These are phyloP conservation scores for Agriopis aurantiaria DNA, from an alignment of 2,888 invertebrate genomes.

Conservation along the genomic window DNA sequence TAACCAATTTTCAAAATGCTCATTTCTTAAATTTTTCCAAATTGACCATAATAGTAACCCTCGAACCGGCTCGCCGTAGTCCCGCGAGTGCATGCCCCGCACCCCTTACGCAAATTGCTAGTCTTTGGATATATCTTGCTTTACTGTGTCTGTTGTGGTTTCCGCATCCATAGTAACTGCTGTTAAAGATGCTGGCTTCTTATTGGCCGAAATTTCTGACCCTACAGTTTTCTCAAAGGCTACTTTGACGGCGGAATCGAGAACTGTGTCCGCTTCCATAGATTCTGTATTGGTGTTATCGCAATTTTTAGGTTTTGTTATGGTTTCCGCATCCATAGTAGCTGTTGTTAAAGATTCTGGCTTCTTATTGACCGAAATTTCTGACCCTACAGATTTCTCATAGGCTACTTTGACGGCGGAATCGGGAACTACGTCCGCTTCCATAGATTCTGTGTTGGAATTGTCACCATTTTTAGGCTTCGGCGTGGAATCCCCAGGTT, in stretches of 20 bases:
- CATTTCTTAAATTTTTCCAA: too few relatives aligned
- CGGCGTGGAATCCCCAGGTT: neutral
- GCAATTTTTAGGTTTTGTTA: neutral
- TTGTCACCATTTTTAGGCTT: neutral
- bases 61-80: too few relatives aligned
- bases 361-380: neutral
- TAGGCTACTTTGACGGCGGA: neutral
- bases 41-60: too few relatives aligned
- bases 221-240: neutral
- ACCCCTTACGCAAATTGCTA: neutral
- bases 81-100: too few relatives aligned
- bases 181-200: neutral
- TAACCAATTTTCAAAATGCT: too few relatives aligned
- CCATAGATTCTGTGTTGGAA: neutral
- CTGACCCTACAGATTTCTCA: neutral
- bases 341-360: neutral
- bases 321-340: constrained; percentile 1
- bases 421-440: neutral
- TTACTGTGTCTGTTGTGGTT: neutral
- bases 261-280: constrained; percentile 5
- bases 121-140: neutral
- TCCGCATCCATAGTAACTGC: neutral
- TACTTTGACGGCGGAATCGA: neutral
- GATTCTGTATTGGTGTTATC: neutral
- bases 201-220: neutral